Percentiles rank a stretch among this genome's conserved stretches.
phyloP scores from a whole-genome alignment of 2,888 invertebrate species.

The Theodoxus fluviatilis region DNA sequence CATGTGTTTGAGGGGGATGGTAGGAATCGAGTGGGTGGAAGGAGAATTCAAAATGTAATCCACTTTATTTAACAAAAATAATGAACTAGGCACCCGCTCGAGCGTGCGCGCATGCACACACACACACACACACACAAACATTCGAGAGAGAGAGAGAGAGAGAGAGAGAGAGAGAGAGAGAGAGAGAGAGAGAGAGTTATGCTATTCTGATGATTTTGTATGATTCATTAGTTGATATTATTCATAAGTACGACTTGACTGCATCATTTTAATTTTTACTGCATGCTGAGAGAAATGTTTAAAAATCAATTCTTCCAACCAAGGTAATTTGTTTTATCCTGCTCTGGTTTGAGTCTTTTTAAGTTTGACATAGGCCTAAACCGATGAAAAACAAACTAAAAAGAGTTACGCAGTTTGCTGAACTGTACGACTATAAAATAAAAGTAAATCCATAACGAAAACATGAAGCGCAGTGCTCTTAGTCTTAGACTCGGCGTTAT shows the following conservation, averaged over 20 bases:
- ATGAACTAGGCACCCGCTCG: background rate
- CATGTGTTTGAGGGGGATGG: no score
- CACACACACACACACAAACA: conserved; percentile 14
- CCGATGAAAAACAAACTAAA: background rate
- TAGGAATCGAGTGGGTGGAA: no score
- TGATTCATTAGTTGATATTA: background rate
- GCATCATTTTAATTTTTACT: no score
- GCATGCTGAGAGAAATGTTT: background rate
- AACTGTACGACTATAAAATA: no score
- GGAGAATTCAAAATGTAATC: no score
- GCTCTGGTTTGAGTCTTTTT: background rate
- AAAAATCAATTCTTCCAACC: background rate
- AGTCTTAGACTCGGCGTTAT: background rate
- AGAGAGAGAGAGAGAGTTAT: background rate
- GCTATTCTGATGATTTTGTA: background rate
- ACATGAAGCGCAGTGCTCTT: background rate
- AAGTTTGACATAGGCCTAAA: background rate
- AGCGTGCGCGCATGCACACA: conserved; percentile 5
- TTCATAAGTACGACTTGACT: no score
- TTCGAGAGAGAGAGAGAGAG: background rate
- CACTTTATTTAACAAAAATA: no score
- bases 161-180: background rate
- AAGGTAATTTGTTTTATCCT: background rate
- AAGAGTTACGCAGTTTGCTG: no score
- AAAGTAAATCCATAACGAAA: background rate